phyloP scores from a whole-genome alignment of 1,140 invertebrate species.

The Drosophila simulans region DNA sequence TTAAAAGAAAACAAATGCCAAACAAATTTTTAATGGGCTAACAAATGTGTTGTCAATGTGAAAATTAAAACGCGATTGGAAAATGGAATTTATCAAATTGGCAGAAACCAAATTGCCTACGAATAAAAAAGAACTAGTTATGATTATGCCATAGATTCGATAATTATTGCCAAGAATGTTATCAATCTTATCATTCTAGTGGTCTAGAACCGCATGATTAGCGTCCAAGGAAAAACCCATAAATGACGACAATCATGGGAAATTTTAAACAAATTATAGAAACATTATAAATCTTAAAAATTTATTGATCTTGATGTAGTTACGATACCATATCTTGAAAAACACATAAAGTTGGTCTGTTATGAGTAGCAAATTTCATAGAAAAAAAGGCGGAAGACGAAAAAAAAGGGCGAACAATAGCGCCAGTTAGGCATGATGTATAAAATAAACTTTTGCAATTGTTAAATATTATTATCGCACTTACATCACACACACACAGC shows the following conservation, averaged over 20 bases:
- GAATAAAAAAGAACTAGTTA: slow-evolving; percentile 1
- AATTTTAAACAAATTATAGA: too few relatives aligned
- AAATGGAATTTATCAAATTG: slow-evolving; percentile 9
- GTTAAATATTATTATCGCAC: slow-evolving; percentile 26
- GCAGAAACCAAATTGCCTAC: not conserved
- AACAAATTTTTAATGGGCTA: slow-evolving; percentile 37
- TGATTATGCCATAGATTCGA: not conserved
- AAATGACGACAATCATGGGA: not conserved
- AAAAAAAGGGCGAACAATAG: slow-evolving; percentile 17
- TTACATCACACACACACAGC: slow-evolving; percentile 38
- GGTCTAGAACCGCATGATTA: slow-evolving; percentile 5
- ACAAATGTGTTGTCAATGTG: slow-evolving; percentile 36
- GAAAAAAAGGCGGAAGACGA: slow-evolving; percentile 15
- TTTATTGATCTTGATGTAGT: not conserved
- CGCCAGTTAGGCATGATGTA: slow-evolving; percentile 33
- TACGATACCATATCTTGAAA: not conserved
- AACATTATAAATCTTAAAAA: not conserved
- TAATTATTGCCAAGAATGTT: slow-evolving; percentile 4
- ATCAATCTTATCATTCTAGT: slow-evolving; percentile 4
- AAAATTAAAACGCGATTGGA: slow-evolving; percentile 14
- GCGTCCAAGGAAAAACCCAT: not conserved
- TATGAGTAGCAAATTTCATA: not conserved
- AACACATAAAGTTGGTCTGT: not conserved
- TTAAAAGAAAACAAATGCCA: not conserved
- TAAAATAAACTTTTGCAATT: slow-evolving; percentile 32